phyloP scores from a whole-genome alignment of 1,140 invertebrate genomes.

The Halictus rubicundus region DNA sequence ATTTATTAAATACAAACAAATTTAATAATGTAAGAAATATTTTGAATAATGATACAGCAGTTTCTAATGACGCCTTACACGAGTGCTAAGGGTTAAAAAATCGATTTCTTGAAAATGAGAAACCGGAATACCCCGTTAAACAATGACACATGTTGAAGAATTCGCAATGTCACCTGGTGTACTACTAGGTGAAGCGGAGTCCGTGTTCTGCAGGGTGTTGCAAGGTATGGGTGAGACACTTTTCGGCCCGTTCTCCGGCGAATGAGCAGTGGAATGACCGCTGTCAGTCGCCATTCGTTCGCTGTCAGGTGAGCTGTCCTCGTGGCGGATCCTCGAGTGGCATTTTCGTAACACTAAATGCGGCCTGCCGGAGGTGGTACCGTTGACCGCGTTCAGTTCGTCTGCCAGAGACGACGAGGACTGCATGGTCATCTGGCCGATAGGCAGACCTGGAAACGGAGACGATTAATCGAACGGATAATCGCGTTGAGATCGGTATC shows the following conservation, averaged over 20 bases:
- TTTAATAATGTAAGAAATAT: too few species aligned
- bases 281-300: conserved; percentile 91
- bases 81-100: too few species aligned
- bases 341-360: conserved; percentile 89
- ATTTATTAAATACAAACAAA: too few species aligned
- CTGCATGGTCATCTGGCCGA: conserved; percentile 65
- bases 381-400: conserved; percentile 81
- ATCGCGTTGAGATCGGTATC: background rate
- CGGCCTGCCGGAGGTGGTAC: conserved; percentile 63
- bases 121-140: too few species aligned
- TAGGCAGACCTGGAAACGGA: conserved; percentile 59
- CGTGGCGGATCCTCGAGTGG: conserved; percentile 84
- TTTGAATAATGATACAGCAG: too few species aligned
- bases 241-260: conserved; percentile 91
- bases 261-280: conserved; percentile 93
- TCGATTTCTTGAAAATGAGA: too few species aligned
- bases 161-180: conserved; percentile 69
- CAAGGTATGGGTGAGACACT: conserved; percentile 87
- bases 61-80: too few species aligned
- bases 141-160: too few species aligned
- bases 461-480: background rate
- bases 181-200: conserved; percentile 75
- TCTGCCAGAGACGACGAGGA: conserved; percentile 85
- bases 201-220: conserved; percentile 74
- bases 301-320: conserved; percentile 92